phyloP scores from a whole-genome alignment of 2,113 vertebrate genomes.

The Triplophysa dalaica region DNA sequence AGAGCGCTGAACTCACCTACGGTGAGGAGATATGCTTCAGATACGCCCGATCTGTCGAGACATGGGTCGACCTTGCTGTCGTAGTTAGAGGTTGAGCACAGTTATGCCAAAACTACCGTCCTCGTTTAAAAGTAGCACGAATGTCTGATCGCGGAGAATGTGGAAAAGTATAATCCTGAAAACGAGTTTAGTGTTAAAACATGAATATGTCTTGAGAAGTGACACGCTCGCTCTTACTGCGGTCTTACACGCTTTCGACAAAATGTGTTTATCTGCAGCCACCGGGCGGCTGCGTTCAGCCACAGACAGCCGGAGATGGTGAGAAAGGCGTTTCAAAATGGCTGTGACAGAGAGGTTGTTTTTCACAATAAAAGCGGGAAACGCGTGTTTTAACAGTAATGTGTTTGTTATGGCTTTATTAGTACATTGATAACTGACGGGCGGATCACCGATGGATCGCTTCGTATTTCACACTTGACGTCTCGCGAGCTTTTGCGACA shows the following conservation, averaged over 20 bases:
- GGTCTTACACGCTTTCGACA: not conserved
- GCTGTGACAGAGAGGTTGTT: not conserved
- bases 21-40: not conserved
- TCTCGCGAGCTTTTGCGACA: too few relatives aligned
- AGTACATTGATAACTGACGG: too few relatives aligned
- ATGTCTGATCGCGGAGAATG: not conserved
- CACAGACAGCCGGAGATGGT: slow-evolving; percentile 24
- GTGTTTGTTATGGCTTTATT: too few relatives aligned
- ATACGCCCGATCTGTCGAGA: not conserved
- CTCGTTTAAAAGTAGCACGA: not conserved
- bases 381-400: not conserved
- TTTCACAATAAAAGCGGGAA: slow-evolving; percentile 53
- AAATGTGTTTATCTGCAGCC: slow-evolving; percentile 3
- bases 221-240: not conserved
- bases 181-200: not conserved
- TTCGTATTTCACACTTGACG: too few relatives aligned
- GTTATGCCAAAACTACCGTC: slow-evolving; percentile 20
- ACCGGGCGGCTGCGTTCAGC: not conserved
- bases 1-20: slow-evolving; percentile 4
- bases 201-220: not conserved
- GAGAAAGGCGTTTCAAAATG: slow-evolving; percentile 33
- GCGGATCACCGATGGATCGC: too few relatives aligned
- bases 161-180: not conserved
- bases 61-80: slow-evolving; percentile 46
- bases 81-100: slow-evolving; percentile 21